Base-by-base conservation (phyloP, 2,113 vertebrate genomes). In the Regulus satrapa region DNA sequence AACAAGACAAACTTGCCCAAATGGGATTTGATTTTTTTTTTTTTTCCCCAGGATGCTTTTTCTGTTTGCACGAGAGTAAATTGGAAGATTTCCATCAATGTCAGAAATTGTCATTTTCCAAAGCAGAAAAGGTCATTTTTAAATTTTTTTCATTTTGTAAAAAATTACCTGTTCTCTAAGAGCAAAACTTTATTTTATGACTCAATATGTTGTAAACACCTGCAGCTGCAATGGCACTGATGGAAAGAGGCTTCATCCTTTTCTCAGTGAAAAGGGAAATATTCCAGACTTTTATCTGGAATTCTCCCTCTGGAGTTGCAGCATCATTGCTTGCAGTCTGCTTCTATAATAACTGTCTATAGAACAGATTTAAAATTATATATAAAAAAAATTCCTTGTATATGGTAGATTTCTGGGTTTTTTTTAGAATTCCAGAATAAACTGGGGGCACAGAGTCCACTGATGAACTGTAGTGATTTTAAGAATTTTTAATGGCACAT, bases 1-100 rank as follows among this genome's bases (percentile, higher is more conserved):
- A 95, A 69, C 82, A 91, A 79, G 71, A 41, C 79, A 93, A 92
- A 88, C 63, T 73, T 88, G 18, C 71, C 49, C 71, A 90, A 88
- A 80, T 79, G 11, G 24, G 41, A 71, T n/a, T n/a, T n/a, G n/a
- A 59, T 6, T 36, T 40, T 45, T 55, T 17, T 26, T n/a, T 62
- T 72, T 45, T 59, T 41, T 23, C 28, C 21, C 1, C 6, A 46
- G 43, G 24, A 29, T 76, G 18, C 1, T 46, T 59, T 80, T 69
- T 26, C 28, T 59, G 4, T 56, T 78, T 87, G 25, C 23, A 48
- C 52, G 64, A 66, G 24, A 29, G 7, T 26, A 31, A 12, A 38
- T 18, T 54, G 49, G 18, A 80, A 64, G 46, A 21, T 56, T 89
- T 67, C 36, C 78, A 14, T n/a, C 46, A 10, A 21, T 58, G 64